Evolutionary conservation across 2,113 vertebrate species (phyloP).

Genomic region (Capra hircus): DNA sequence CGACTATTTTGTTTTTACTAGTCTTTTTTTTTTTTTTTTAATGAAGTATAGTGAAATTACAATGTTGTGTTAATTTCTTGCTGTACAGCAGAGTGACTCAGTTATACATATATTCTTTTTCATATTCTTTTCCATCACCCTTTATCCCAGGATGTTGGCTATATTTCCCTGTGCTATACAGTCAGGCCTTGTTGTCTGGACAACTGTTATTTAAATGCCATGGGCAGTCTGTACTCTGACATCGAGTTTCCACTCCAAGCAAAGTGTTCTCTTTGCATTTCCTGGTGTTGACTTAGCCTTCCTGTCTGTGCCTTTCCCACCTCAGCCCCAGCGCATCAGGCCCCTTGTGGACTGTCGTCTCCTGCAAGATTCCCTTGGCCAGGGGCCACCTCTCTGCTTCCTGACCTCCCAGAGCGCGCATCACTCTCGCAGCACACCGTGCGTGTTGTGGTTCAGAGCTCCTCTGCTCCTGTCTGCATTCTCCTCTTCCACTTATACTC

Average conservation of each 20-base stretch:
- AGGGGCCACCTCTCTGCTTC: not conserved
- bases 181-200: not conserved
- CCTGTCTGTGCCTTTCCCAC: not conserved
- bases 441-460: not conserved
- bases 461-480: not conserved
- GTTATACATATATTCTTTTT: not conserved
- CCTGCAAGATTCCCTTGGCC: not conserved
- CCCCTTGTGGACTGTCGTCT: not conserved
- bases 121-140: rapidly evolving
- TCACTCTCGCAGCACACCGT: not conserved
- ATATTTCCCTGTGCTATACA: not conserved
- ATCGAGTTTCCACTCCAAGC: no score
- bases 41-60: not conserved
- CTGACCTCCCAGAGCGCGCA: not conserved
- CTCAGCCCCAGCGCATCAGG: not conserved
- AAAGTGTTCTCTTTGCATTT: no score
- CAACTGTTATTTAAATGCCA: no score
- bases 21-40: not conserved
- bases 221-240: no score
- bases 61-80: not conserved
- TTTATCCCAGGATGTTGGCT: not conserved
- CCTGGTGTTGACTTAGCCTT: not conserved
- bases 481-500: not conserved
- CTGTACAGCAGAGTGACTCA: not conserved
- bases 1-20: not conserved